Conservation (phyloP, 2,888 invertebrate genomes). For the Rhagium mordax region DNA sequence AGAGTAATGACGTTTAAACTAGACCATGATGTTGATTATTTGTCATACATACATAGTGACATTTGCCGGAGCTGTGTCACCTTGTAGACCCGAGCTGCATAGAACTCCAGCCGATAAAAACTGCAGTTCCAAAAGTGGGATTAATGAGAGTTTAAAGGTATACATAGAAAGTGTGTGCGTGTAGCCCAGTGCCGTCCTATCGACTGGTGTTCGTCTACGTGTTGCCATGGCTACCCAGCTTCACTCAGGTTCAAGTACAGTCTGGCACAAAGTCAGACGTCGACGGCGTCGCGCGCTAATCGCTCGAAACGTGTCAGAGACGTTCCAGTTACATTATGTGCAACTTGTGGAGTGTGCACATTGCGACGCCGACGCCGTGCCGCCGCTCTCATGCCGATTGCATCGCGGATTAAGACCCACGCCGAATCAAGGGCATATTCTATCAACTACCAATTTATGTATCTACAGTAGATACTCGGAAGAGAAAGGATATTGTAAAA, state of each 20-base stretch:
- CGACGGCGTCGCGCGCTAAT: conserved; percentile 33
- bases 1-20: no score
- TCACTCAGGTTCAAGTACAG: conserved; percentile 65
- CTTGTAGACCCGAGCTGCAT: not conserved
- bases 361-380: conserved; percentile 8
- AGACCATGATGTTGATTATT: no score
- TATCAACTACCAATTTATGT: no score
- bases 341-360: conserved; percentile 49
- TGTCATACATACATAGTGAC: no score
- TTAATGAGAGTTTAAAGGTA: conserved; percentile 36
- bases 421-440: not conserved
- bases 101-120: not conserved
- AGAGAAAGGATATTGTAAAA: no score
- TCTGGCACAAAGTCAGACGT: conserved; percentile 58
- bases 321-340: conserved; percentile 39
- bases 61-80: not conserved
- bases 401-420: not conserved
- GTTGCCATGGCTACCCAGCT: conserved; percentile 63
- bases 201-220: conserved; percentile 64
- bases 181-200: conserved; percentile 51
- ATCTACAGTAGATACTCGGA: no score
- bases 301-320: conserved; percentile 46
- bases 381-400: not conserved
- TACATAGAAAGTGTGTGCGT: conserved; percentile 34
- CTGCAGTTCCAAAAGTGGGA: conserved; percentile 25